These are phyloP conservation scores for Trachops cirrhosus DNA, from an alignment of 2,797 vertebrate genomes.

Conservation along the genomic window DNA sequence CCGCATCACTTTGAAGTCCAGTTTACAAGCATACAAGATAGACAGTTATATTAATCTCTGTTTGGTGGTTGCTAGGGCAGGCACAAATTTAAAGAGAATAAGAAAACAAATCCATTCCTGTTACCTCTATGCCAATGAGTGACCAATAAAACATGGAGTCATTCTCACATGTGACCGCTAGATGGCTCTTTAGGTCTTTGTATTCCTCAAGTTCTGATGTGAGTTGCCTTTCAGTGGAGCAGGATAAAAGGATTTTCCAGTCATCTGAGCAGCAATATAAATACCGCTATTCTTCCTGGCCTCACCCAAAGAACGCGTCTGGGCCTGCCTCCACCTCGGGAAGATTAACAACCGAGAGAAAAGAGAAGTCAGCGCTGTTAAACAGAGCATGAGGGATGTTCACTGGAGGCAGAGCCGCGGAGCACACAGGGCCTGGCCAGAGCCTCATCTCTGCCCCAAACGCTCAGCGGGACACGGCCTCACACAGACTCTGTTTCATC, in stretches of 20 bases:
- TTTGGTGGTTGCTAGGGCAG: background rate
- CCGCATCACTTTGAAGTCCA: background rate
- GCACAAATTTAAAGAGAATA: background rate
- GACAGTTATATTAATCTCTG: background rate
- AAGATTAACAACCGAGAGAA: conserved; percentile 35
- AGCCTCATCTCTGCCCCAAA: background rate
- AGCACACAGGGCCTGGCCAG: background rate
- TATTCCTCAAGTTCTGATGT: background rate
- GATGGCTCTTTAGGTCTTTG: conserved; percentile 46
- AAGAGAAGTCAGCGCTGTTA: conserved; percentile 42
- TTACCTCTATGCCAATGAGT: background rate
- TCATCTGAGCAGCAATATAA: conserved; percentile 52
- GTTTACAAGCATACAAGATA: background rate
- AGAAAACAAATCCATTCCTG: background rate
- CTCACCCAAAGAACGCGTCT: conserved; percentile 45
- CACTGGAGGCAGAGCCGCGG: background rate
- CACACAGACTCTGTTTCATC: background rate
- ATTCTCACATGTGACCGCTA: background rate
- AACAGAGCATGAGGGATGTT: background rate
- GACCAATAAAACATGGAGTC: background rate
- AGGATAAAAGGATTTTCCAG: conserved; percentile 62
- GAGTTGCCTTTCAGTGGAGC: background rate
- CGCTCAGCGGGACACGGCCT: background rate
- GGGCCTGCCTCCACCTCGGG: background rate
- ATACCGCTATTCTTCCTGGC: conserved; percentile 53